A percentile compares a stretch with the other conserved stretches of the same genome.
Conservation (phyloP, 2,113 vertebrate genomes). For the Canis aureus region DNA sequence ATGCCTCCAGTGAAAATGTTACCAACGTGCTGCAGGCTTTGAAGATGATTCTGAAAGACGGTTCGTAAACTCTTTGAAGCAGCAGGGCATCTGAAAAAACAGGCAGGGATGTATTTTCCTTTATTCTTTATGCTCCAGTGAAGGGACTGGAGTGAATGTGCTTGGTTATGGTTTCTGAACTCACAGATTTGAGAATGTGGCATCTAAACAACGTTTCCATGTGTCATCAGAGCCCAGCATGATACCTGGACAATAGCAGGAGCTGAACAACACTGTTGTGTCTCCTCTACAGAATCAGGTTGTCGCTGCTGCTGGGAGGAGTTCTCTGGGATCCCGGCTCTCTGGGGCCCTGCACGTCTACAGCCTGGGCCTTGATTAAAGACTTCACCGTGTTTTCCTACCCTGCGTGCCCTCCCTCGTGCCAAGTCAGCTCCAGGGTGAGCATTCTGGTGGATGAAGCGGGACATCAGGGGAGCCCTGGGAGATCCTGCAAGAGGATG, state of each 20-base stretch:
- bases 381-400: not conserved
- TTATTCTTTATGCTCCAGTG: not conserved
- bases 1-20: not conserved
- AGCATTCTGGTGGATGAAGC: not conserved
- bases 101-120: too few relatives aligned
- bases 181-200: not conserved
- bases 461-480: not conserved
- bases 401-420: not conserved
- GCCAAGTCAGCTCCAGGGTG: not conserved
- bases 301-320: constrained; percentile 88
- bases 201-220: not conserved
- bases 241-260: not conserved
- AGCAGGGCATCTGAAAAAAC: not conserved
- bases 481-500: not conserved
- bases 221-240: rapidly evolving
- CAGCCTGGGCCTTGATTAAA: constrained; percentile 57
- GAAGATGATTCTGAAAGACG: not conserved
- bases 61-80: not conserved
- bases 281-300: constrained; percentile 87
- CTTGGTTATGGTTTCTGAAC: not conserved
- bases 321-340: constrained; percentile 87
- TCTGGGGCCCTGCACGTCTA: constrained; percentile 88
- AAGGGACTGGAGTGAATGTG: not conserved
- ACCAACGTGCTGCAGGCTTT: not conserved
- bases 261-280: not conserved